Conservation (phyloP, 2,113 vertebrate genomes). For the Ptychochromis oligacanthus region DNA sequence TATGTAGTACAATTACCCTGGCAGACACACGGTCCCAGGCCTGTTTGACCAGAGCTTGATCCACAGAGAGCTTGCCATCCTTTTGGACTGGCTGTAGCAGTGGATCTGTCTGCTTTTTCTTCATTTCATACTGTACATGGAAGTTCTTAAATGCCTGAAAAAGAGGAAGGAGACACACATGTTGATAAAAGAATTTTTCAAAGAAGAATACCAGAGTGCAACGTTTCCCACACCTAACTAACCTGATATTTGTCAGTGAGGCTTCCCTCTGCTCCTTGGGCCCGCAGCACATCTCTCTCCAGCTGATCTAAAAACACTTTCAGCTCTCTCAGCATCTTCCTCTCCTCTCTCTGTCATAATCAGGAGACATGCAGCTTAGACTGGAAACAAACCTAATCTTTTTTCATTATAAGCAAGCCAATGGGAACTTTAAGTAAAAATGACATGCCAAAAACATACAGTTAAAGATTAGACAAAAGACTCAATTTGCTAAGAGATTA, state of each 20-base stretch:
- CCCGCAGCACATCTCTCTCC: slow-evolving; percentile 91
- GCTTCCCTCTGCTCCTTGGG: slow-evolving; percentile 87
- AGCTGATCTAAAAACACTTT: slow-evolving; percentile 96
- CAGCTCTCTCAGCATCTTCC: slow-evolving; percentile 86
- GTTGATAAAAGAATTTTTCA: not conserved
- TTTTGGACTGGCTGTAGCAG: slow-evolving; percentile 86
- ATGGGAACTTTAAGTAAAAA: not conserved
- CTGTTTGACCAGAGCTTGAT: slow-evolving; percentile 95
- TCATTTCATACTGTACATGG: slow-evolving; percentile 91
- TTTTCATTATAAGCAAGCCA: not conserved
- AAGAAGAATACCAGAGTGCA: not conserved
- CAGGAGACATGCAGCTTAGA: slow-evolving; percentile 20
- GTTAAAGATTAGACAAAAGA: not conserved
- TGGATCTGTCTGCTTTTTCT: slow-evolving; percentile 89
- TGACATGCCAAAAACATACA: slow-evolving; percentile 4
- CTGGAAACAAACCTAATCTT: not conserved
- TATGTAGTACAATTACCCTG: slow-evolving; percentile 80
- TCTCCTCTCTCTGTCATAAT: slow-evolving; percentile 87
- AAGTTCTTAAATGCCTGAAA: slow-evolving; percentile 90
- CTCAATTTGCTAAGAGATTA: not conserved
- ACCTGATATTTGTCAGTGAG: slow-evolving; percentile 96
- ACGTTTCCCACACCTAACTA: slow-evolving; percentile 12
- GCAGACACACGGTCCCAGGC: slow-evolving; percentile 91
- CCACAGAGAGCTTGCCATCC: slow-evolving; percentile 93
- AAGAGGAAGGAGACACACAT: not conserved